A percentile compares a stretch with the other conserved stretches of the same genome.
phyloP scores from a whole-genome alignment of 2,888 invertebrate genomes.

The Rhorus exstirpatorius region DNA sequence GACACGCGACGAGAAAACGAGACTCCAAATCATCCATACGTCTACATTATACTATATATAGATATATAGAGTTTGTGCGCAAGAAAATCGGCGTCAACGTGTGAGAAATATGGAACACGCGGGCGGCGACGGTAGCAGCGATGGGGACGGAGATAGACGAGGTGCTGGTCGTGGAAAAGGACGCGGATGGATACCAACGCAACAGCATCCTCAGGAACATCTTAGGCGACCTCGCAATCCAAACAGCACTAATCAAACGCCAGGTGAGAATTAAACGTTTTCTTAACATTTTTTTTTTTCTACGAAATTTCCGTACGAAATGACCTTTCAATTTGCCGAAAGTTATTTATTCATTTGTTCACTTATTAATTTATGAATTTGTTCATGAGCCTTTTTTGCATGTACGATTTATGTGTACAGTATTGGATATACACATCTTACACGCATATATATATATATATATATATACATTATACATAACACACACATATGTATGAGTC shows the following conservation, averaged over 20 bases:
- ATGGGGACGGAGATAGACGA: constrained; percentile 73
- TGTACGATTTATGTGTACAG: neutral
- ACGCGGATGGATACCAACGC: constrained; percentile 64
- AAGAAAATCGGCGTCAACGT: constrained; percentile 38
- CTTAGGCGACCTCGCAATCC: constrained; percentile 78
- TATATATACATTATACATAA: too few relatives aligned
- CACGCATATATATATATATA: neutral
- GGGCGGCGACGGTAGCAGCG: constrained; percentile 75
- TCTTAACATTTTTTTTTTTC: constrained; percentile 16
- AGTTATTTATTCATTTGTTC: neutral
- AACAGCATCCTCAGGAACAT: constrained; percentile 66
- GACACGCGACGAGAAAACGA: constrained; percentile 14
- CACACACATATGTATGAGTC: too few relatives aligned
- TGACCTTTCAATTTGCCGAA: neutral
- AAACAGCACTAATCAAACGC: constrained; percentile 60
- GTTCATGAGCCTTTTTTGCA: neutral
- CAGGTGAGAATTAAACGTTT: constrained; percentile 53
- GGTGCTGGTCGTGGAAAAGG: constrained; percentile 78
- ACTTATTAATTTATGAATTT: constrained; percentile 2
- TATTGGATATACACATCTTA: constrained; percentile 6
- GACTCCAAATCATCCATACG: constrained; percentile 11
- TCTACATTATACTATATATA: constrained; percentile 13
- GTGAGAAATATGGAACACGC: constrained; percentile 78
- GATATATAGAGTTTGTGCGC: constrained; percentile 18
- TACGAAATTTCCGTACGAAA: neutral